Percentiles rank a stretch among this genome's conserved stretches.
phyloP scores from a whole-genome alignment of 2,113 vertebrate genomes.

The Rattus rattus region DNA sequence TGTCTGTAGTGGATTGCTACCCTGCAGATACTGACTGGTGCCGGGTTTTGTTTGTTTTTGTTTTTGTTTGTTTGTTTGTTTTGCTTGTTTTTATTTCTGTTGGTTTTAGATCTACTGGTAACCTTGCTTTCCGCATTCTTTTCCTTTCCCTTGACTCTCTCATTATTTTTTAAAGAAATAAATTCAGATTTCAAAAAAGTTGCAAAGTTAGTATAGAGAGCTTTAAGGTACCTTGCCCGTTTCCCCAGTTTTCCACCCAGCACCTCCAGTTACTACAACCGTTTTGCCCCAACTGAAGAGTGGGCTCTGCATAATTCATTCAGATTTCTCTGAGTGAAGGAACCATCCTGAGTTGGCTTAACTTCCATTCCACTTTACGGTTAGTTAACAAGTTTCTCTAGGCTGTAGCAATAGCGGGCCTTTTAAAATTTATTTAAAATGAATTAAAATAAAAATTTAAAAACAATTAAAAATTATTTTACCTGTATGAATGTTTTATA shows the following conservation, averaged over 20 bases:
- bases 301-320: neutral
- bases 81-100: neutral
- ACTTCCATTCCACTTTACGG: neutral
- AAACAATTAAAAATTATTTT: neutral
- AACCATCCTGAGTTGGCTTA: neutral
- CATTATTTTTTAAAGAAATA: neutral
- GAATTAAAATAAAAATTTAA: no score
- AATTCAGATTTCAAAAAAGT: conserved; percentile 14
- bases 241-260: neutral
- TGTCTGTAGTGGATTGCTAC: conserved; percentile 16
- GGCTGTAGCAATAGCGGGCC: neutral
- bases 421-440: neutral
- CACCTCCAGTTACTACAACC: neutral
- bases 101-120: conserved; percentile 33
- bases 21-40: neutral
- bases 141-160: conserved; percentile 23
- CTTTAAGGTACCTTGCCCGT: neutral
- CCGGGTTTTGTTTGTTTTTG: neutral
- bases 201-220: neutral
- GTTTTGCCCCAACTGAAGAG: neutral
- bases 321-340: neutral
- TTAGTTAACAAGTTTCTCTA: conserved; percentile 16
- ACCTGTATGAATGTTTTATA: neutral
- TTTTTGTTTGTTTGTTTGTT: neutral
- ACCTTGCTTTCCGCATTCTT: conserved; percentile 48